Evolutionary conservation across 2,888 invertebrate genomes (phyloP).

Genomic region (Lasioglossum lativentre): DNA sequence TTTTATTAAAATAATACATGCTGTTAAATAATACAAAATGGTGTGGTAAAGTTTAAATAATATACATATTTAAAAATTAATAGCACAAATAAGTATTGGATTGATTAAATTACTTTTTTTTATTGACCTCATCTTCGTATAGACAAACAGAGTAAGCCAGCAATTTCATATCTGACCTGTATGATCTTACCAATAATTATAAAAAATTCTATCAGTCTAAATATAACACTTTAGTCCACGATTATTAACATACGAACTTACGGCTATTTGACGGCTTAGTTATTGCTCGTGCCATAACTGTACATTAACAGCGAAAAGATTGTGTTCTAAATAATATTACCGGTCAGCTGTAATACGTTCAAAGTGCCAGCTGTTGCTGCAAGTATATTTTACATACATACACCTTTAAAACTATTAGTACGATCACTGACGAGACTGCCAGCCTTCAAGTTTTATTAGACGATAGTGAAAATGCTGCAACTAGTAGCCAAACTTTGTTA

Average conservation of each 20-base stretch:
- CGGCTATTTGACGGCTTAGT: conserved; percentile 64
- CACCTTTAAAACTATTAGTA: not conserved
- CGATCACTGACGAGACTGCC: too few species aligned
- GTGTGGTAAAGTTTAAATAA: not conserved
- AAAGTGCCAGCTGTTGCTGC: not conserved
- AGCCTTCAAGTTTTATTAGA: too few species aligned
- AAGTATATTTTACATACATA: not conserved
- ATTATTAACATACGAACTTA: conserved; percentile 65
- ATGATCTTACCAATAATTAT: not conserved
- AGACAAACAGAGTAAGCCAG: not conserved
- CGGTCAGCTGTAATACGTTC: not conserved
- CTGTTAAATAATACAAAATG: not conserved
- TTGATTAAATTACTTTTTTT: not conserved
- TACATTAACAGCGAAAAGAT: conserved; percentile 67
- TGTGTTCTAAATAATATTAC: conserved; percentile 9
- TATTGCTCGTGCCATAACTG: conserved; percentile 74
- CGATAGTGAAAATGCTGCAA: too few species aligned
- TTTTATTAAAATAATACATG: not conserved
- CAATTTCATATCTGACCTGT: too few species aligned
- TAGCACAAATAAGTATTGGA: not conserved
- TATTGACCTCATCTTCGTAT: not conserved
- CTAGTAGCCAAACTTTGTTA: too few species aligned
- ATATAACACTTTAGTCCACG: not conserved
- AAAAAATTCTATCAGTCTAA: not conserved
- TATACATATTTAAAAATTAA: not conserved